Percentiles rank a stretch among this genome's conserved stretches.
phyloP scores from a whole-genome alignment of 2,113 vertebrate genomes.

The Plestiodon gilberti region DNA sequence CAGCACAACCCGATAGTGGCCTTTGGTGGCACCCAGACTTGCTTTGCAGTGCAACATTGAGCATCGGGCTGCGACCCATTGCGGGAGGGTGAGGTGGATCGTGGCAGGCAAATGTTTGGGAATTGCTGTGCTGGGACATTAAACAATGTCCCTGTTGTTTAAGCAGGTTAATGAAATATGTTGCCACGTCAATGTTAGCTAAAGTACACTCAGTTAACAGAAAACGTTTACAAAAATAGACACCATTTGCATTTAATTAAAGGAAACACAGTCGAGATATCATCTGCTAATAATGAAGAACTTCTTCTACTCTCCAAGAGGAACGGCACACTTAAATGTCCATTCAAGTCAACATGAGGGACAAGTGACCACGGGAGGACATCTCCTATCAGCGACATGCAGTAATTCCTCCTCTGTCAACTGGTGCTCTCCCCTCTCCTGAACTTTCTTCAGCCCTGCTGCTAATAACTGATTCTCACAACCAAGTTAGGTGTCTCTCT shows the following conservation, averaged over 20 bases:
- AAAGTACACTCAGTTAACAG: background rate
- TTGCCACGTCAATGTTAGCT: background rate
- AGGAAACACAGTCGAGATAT: background rate
- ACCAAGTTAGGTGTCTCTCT: background rate
- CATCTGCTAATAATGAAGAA: constrained; percentile 1
- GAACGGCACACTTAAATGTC: background rate
- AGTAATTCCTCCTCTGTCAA: constrained; percentile 18
- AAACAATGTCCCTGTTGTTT: too few species aligned
- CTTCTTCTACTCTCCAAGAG: background rate
- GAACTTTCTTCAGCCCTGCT: constrained; percentile 30
- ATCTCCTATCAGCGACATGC: background rate
- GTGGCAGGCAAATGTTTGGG: too few species aligned
- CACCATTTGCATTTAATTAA: background rate
- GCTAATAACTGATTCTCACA: constrained; percentile 36
- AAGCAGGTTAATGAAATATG: background rate
- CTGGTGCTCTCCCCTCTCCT: constrained; percentile 25
- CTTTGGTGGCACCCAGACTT: too few species aligned
- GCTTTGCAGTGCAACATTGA: too few species aligned
- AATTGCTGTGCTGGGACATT: too few species aligned
- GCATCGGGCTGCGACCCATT: too few species aligned
- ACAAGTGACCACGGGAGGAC: background rate
- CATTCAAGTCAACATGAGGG: background rate
- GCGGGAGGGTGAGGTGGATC: too few species aligned
- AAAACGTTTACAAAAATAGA: background rate
- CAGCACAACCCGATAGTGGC: too few species aligned